Evolutionary conservation across 2,113 vertebrate species (phyloP), one percentile per base, ranked within the genome.

Genomic region (Tenebrosternarchus preto): DNA sequence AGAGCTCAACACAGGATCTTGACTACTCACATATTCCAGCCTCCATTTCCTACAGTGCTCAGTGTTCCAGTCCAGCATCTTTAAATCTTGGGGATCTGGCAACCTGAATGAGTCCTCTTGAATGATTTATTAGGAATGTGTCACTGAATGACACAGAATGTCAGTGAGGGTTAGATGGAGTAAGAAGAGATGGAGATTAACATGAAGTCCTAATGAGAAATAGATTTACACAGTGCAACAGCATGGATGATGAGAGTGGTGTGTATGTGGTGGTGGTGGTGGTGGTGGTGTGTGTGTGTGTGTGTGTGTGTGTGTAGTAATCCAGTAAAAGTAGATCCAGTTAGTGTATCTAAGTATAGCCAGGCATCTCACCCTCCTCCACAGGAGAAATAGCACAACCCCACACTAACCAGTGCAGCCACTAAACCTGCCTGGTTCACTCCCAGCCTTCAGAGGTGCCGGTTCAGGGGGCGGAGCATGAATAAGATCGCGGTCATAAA

Each of bases 321-420:
- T 82, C 83, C 20, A 46, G 39, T 84, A 68, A 43, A 43, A 88
- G 83, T 29, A 60, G 83, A 85, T 86, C 87, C 83, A 69, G 82
- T 88, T 85, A 87, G 79, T 43, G 33, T 3, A 50, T 29, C 82
- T 77, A 82, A 81, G 75, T 77, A 77, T 84, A 84, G 83, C 31
- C 31, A 56, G 27, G 76, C 71, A 77, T 67, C 72, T n/a, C n/a
- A n/a, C n/a, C n/a, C n/a, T n/a, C n/a, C n/a, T n/a, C 66, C 70
- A 50, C 24, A 55, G 59, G 80, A 61, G 76, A 36, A 82, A 56
- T 36, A 57, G 25, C 66, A 64, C 36, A 60, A 59, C 50, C 53
- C 56, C 29, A 27, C 25, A 55, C 33, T 39, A 5, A 43, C 29
- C 63, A 67, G 15, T 16, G 27, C 25, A 31, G 25, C 61, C 61